Conservation (phyloP, 2,797 vertebrate genomes). For the Champsocephalus esox region DNA sequence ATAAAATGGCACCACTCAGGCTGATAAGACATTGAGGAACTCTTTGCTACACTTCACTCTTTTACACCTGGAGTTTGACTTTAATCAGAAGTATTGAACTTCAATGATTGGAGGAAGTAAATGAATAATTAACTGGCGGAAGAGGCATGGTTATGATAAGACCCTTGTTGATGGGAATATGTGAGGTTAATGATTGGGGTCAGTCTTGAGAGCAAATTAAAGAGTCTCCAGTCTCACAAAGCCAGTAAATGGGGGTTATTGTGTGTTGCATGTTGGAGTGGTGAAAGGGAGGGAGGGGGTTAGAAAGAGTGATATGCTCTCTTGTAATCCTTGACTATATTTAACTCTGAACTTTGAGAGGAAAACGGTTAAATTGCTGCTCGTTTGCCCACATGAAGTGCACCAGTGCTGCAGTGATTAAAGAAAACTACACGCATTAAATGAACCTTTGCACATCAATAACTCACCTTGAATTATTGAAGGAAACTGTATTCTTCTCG, state of each 20-base stretch:
- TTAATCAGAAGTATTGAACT: conserved; percentile 80
- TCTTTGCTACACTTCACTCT: conserved; percentile 64
- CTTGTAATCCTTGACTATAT: conserved; percentile 29
- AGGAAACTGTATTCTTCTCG: too few species aligned
- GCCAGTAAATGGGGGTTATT: conserved; percentile 40
- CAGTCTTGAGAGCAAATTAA: conserved; percentile 75
- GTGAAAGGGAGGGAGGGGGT: not conserved
- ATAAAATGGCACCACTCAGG: conserved; percentile 75
- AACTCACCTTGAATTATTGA: too few species aligned
- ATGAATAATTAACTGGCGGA: conserved; percentile 78
- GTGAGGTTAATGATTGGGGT: conserved; percentile 81
- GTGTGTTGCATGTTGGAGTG: conserved; percentile 30
- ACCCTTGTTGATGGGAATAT: conserved; percentile 80
- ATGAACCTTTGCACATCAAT: too few species aligned
- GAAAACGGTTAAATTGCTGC: conserved; percentile 3
- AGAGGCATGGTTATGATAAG: conserved; percentile 74
- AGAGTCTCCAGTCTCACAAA: conserved; percentile 70
- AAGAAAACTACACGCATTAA: too few species aligned
- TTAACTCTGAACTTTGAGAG: conserved; percentile 32
- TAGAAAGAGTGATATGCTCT: conserved; percentile 25
- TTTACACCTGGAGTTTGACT: conserved; percentile 54
- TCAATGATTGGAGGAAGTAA: conserved; percentile 78
- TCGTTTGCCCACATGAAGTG: not conserved
- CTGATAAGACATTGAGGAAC: conserved; percentile 71
- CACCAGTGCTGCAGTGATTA: conserved; percentile 2